Conservation (phyloP, 2,888 invertebrate genomes). For the Acleris sparsana region DNA sequence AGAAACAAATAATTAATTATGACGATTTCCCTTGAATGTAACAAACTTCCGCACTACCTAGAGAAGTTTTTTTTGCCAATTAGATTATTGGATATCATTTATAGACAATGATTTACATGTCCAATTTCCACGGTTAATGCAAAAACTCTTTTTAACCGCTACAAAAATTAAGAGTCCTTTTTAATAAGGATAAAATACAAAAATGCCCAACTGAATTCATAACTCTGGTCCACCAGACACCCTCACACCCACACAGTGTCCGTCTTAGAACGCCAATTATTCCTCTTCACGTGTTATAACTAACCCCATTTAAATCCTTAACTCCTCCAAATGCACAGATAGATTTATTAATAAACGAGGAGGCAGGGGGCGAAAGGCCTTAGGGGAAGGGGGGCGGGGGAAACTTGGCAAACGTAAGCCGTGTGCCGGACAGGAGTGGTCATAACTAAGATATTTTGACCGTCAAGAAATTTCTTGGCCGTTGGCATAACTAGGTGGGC, state of each 20-base stretch:
- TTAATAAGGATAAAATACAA: too few relatives aligned
- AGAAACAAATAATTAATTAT: too few relatives aligned
- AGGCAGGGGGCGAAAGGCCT: conserved; percentile 62
- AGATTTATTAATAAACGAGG: conserved; percentile 80
- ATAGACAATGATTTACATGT: too few relatives aligned
- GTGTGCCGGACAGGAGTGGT: conserved; percentile 80
- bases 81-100: too few relatives aligned
- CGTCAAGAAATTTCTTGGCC: conserved; percentile 81
- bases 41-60: too few relatives aligned
- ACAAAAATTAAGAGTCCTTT: too few relatives aligned
- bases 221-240: not conserved
- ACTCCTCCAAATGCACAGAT: conserved; percentile 74
- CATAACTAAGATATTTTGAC: conserved; percentile 84
- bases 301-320: conserved; percentile 62
- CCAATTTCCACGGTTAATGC: too few relatives aligned
- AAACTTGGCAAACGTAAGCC: conserved; percentile 80
- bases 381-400: conserved; percentile 60
- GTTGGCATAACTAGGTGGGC: conserved; percentile 56
- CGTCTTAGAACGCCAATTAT: conserved; percentile 11
- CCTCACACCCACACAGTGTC: not conserved
- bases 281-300: conserved; percentile 30
- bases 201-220: too few relatives aligned
- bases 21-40: too few relatives aligned
- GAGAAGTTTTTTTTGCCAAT: too few relatives aligned
- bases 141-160: too few relatives aligned